These are phyloP conservation scores for Muntiacus reevesi DNA, from an alignment of 2,113 vertebrate species.

Conservation along the genomic window DNA sequence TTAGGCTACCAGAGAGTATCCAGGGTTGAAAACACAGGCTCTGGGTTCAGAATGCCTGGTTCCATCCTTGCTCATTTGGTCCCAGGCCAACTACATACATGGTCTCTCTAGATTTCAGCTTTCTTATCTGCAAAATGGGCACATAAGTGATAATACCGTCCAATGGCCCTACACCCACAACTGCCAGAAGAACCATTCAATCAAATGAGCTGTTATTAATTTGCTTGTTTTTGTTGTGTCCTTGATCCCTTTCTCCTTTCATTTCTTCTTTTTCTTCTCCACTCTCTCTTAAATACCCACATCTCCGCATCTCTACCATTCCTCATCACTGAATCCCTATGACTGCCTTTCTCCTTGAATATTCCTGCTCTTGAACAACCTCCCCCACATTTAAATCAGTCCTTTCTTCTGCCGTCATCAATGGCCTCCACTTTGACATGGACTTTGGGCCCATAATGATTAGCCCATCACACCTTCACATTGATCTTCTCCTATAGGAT, in stretches of 20 bases:
- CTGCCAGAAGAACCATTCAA: background rate
- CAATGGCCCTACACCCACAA: background rate
- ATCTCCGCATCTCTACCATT: background rate
- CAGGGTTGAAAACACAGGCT: background rate
- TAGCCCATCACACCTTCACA: background rate
- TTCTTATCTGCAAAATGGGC: background rate
- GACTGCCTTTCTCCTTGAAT: background rate
- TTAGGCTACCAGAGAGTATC: background rate
- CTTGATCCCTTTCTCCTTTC: background rate
- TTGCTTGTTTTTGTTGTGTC: background rate
- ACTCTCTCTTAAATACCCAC: background rate
- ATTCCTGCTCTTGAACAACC: background rate
- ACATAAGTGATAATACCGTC: background rate
- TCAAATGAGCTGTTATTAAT: background rate
- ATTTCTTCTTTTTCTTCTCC: background rate
- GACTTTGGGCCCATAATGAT: background rate
- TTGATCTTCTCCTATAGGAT: background rate
- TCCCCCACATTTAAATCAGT: background rate
- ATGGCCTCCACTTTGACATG: background rate
- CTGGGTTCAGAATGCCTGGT: background rate
- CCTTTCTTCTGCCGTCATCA: background rate
- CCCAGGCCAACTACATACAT: background rate
- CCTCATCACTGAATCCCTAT: background rate
- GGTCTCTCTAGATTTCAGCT: background rate
- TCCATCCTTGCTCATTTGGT: background rate